Conservation (phyloP, 2,113 vertebrate species). For the Scartelaos histophorus region DNA sequence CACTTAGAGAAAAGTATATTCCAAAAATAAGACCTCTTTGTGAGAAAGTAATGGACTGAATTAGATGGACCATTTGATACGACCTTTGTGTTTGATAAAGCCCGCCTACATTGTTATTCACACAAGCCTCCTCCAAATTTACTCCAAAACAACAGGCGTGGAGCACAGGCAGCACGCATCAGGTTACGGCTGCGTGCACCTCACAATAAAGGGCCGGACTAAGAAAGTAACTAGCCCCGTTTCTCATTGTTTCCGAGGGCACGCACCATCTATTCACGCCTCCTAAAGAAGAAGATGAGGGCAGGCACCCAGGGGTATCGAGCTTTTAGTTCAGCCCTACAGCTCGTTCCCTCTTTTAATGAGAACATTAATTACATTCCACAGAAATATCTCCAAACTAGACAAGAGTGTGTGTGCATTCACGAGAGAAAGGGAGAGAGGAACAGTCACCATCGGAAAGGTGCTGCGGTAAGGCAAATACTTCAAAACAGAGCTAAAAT, state of each 20-base stretch:
- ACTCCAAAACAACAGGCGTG: constrained; percentile 52
- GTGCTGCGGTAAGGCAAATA: constrained; percentile 55
- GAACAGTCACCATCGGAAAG: constrained; percentile 51
- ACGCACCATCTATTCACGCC: constrained; percentile 33
- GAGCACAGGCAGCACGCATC: constrained; percentile 38
- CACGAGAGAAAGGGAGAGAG: constrained; percentile 41
- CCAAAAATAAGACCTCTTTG: constrained; percentile 23
- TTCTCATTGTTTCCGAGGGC: constrained; percentile 28
- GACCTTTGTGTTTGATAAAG: constrained; percentile 48
- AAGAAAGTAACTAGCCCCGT: constrained; percentile 31
- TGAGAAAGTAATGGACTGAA: constrained; percentile 34
- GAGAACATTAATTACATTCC: constrained; percentile 70
- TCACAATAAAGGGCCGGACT: constrained; percentile 37
- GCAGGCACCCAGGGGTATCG: constrained; percentile 34
- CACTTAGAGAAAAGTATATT: constrained; percentile 39
- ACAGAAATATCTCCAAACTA: constrained; percentile 46
- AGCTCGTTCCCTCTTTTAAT: constrained; percentile 66
- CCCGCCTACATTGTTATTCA: constrained; percentile 32
- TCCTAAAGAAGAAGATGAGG: constrained; percentile 35
- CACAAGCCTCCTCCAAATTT: constrained; percentile 46
- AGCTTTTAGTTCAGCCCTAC: constrained; percentile 53
- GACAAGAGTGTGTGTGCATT: constrained; percentile 24
- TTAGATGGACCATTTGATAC: constrained; percentile 44
- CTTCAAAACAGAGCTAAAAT: constrained; percentile 45
- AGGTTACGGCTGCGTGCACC: constrained; percentile 40